Evolutionary conservation across 30 jellyfish, hydroid and myxozoan species (phyloP).

Genomic region (Turritopsis rubra): DNA sequence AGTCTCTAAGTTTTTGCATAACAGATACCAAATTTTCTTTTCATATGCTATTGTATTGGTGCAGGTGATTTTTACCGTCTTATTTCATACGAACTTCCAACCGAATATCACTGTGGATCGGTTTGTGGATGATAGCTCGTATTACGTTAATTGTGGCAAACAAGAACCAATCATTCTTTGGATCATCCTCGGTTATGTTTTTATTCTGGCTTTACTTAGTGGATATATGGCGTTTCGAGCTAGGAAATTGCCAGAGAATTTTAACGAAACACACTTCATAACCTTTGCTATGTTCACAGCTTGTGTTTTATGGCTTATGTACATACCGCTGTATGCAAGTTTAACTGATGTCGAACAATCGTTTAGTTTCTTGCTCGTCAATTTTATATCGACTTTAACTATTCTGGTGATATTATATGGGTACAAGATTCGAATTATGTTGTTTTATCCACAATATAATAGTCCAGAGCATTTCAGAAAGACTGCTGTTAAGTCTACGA

Average conservation of each 20-base stretch:
- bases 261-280: slow-evolving; percentile 71
- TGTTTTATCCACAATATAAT: slow-evolving; percentile 52
- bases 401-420: slow-evolving; percentile 34
- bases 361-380: slow-evolving; percentile 33
- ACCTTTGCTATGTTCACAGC: slow-evolving; percentile 57
- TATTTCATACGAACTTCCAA: slow-evolving; percentile 34
- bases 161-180: slow-evolving; percentile 26
- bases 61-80: slow-evolving; percentile 27
- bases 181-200: slow-evolving; percentile 27
- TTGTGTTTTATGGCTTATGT: slow-evolving; percentile 45
- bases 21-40: slow-evolving; percentile 49
- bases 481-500: slow-evolving; percentile 7
- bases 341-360: slow-evolving; percentile 18
- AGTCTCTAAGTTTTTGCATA: slow-evolving; percentile 52
- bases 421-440: slow-evolving; percentile 39
- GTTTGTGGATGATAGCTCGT: slow-evolving; percentile 16
- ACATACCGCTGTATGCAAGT: slow-evolving; percentile 59
- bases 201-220: slow-evolving; percentile 37
- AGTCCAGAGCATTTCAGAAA: slow-evolving; percentile 29
- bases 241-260: slow-evolving; percentile 70
- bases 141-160: slow-evolving; percentile 44
- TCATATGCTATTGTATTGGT: slow-evolving; percentile 35
- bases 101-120: slow-evolving; percentile 19
- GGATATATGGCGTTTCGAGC: slow-evolving; percentile 79
- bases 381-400: slow-evolving; percentile 32